These are phyloP conservation scores for Esox niger DNA, from an alignment of 2,113 vertebrate species.

Conservation along the genomic window DNA sequence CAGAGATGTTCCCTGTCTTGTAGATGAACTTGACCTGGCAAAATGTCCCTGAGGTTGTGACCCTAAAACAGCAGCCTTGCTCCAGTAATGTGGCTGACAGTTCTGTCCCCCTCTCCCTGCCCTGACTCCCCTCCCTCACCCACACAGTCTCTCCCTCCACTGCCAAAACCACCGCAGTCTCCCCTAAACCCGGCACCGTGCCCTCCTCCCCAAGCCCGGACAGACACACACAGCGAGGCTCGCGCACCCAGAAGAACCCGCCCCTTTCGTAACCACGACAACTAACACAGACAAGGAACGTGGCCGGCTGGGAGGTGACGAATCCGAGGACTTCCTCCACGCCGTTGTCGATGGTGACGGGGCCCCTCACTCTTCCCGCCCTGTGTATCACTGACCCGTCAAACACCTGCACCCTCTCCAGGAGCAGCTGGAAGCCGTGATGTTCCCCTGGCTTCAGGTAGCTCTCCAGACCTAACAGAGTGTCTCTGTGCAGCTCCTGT, in stretches of 20 bases:
- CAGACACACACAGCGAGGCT: slow-evolving; percentile 29
- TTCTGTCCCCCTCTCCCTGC: slow-evolving; percentile 14
- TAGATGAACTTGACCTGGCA: slow-evolving; percentile 54
- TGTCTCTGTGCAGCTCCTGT: slow-evolving; percentile 46
- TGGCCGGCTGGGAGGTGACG: slow-evolving; percentile 26
- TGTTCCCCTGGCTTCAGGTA: slow-evolving; percentile 45
- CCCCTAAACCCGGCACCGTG: slow-evolving; percentile 7
- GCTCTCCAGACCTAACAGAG: slow-evolving; percentile 24
- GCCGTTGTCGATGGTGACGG: slow-evolving; percentile 46
- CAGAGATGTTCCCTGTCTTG: slow-evolving; percentile 35
- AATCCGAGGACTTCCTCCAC: slow-evolving; percentile 47
- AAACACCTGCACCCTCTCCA: slow-evolving; percentile 26
- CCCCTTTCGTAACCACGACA: slow-evolving; percentile 38
- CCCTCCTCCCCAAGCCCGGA: slow-evolving; percentile 9
- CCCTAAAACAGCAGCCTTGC: slow-evolving; percentile 45
- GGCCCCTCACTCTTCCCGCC: slow-evolving; percentile 12
- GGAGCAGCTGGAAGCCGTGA: slow-evolving; percentile 44
- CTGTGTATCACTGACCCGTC: slow-evolving; percentile 24
- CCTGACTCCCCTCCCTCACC: slow-evolving; percentile 37
- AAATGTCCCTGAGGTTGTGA: slow-evolving; percentile 24
- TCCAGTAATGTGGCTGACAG: slow-evolving; percentile 21
- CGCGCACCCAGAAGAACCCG: slow-evolving; percentile 9
- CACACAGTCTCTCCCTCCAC: slow-evolving; percentile 36
- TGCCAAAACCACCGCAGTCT: slow-evolving; percentile 36
- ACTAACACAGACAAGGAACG: slow-evolving; percentile 39